Conservation (phyloP, 2,888 invertebrate species). For the Callosobruchus maculatus region DNA sequence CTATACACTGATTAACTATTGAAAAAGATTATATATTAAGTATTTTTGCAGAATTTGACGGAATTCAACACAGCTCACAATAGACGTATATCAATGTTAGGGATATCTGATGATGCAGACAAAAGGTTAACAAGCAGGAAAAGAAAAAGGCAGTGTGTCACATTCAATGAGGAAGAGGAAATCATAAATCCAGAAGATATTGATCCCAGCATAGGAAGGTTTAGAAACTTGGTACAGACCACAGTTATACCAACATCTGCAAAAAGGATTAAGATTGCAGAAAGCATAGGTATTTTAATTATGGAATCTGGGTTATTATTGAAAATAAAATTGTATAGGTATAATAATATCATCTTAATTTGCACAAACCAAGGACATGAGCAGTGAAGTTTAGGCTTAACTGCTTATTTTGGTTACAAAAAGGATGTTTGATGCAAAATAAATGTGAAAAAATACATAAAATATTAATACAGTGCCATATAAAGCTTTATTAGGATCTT, state of each 20-base stretch:
- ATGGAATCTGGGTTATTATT: too few relatives aligned
- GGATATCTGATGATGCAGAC: conserved; percentile 76
- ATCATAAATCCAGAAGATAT: conserved; percentile 99
- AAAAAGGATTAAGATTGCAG: conserved; percentile 28
- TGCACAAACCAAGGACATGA: too few relatives aligned
- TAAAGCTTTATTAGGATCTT: too few relatives aligned
- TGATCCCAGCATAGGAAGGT: conserved; percentile 94
- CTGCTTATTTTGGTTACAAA: too few relatives aligned
- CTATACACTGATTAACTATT: too few relatives aligned
- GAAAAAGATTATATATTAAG: too few relatives aligned
- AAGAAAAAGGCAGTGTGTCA: conserved; percentile 75
- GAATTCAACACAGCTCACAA: conserved; percentile 99
- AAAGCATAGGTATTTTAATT: conserved; percentile 37
- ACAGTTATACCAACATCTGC: conserved; percentile 72
- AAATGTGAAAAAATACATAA: too few relatives aligned
- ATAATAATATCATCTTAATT: too few relatives aligned
- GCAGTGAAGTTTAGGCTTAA: too few relatives aligned
- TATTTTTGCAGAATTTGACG: conserved; percentile 79
- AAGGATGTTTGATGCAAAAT: too few relatives aligned
- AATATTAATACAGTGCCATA: too few relatives aligned
- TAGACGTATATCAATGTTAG: conserved; percentile 91
- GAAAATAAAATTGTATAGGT: too few relatives aligned
- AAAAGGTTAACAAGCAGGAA: conserved; percentile 56
- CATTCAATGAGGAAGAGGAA: conserved; percentile 96
- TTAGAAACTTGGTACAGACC: conserved; percentile 92